Conservation (phyloP, 2,888 invertebrate species). For the Hyppa rectilinea region DNA sequence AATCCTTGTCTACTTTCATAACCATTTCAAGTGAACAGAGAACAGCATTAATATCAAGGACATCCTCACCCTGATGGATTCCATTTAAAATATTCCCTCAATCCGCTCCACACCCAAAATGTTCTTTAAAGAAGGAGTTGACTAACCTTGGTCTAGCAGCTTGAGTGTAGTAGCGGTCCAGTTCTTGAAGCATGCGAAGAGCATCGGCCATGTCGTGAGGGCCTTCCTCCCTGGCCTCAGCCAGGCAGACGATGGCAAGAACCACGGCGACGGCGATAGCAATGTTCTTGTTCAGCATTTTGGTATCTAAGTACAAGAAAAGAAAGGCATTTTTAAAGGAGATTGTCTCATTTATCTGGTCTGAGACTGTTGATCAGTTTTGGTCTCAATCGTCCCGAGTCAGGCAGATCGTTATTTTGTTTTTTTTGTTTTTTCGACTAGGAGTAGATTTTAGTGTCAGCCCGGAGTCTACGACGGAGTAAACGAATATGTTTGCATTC, state of each 20-base stretch:
- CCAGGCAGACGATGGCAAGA: constrained; percentile 81
- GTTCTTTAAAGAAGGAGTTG: not conserved
- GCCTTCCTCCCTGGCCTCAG: constrained; percentile 86
- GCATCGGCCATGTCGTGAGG: constrained; percentile 92
- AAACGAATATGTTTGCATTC: too few relatives aligned
- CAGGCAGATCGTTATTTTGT: not conserved
- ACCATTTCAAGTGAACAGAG: constrained; percentile 6
- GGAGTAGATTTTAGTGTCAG: not conserved
- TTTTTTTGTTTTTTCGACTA: too few relatives aligned
- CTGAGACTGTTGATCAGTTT: not conserved
- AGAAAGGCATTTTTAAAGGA: not conserved
- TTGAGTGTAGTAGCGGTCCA: constrained; percentile 92
- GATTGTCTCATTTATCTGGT: not conserved
- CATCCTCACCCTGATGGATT: not conserved
- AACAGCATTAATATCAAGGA: not conserved
- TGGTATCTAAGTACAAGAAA: constrained; percentile 67
- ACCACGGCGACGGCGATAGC: constrained; percentile 80
- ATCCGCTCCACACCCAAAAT: constrained; percentile 9
- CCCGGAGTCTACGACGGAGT: too few relatives aligned
- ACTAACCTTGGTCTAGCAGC: constrained; percentile 92
- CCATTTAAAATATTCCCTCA: not conserved
- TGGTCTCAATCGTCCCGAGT: too few relatives aligned
- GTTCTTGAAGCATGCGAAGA: constrained; percentile 92
- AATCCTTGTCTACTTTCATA: not conserved
- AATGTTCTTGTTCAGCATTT: constrained; percentile 86